phyloP scores from a whole-genome alignment of 2,888 invertebrate species.

The Erebia epiphron region DNA sequence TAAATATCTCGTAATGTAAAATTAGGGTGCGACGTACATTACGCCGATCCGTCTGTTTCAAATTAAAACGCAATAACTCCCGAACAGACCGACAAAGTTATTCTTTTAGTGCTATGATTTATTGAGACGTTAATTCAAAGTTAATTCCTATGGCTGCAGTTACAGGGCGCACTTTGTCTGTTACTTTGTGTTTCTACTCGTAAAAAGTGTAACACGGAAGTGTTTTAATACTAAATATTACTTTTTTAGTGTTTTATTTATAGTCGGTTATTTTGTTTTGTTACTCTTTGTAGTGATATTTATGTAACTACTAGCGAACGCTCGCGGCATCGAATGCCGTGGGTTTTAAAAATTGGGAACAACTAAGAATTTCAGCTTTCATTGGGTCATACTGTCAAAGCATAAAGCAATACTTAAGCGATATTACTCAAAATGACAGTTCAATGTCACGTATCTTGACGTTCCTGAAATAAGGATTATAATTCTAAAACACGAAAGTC shows the following conservation, averaged over 20 bases:
- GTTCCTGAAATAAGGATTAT: too few species aligned
- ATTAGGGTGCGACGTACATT: constrained; percentile 28
- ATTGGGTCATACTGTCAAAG: too few species aligned
- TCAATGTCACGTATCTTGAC: too few species aligned
- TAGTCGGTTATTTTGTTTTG: background rate
- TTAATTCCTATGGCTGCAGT: constrained; percentile 24
- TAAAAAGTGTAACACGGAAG: constrained; percentile 8
- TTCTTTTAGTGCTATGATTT: constrained; percentile 54
- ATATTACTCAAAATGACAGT: too few species aligned
- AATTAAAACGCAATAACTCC: constrained; percentile 62
- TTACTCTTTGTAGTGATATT: background rate
- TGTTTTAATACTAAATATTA: constrained; percentile 7
- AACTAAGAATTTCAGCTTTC: too few species aligned
- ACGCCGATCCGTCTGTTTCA: constrained; percentile 54
- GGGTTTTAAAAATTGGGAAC: too few species aligned
- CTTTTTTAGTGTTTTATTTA: constrained; percentile 1
- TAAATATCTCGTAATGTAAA: constrained; percentile 30
- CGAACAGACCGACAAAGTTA: constrained; percentile 42
- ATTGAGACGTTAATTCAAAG: constrained; percentile 48
- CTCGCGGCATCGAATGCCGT: too few species aligned
- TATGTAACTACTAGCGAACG: too few species aligned
- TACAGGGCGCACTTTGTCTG: constrained; percentile 38
- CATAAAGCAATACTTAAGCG: too few species aligned
- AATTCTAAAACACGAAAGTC: too few species aligned
- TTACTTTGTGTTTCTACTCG: constrained; percentile 26